A percentile compares a stretch with the other conserved stretches of the same genome.
Conservation (phyloP, 2,888 invertebrate species). For the Ametastegia equiseti region DNA sequence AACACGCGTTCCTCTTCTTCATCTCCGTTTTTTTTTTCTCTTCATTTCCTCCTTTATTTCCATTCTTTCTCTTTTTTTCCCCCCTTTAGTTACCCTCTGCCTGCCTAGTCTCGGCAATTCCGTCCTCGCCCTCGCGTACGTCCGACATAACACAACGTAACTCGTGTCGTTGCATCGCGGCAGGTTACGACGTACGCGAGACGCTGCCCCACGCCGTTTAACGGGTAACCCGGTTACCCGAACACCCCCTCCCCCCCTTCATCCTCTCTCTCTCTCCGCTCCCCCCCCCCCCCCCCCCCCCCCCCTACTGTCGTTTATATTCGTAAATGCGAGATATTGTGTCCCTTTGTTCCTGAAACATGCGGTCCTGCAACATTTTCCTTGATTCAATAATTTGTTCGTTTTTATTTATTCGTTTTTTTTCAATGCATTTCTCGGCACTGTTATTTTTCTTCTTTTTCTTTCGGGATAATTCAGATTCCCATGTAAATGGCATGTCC, state of each 20-base stretch:
- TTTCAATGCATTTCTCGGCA: no score
- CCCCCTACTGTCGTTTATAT: not conserved
- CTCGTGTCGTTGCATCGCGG: not conserved
- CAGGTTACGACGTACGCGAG: constrained; percentile 15
- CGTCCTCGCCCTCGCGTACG: not conserved
- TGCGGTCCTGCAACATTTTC: not conserved
- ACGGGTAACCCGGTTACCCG: constrained; percentile 33
- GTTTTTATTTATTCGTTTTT: not conserved
- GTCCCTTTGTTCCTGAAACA: not conserved
- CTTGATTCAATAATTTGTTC: not conserved
- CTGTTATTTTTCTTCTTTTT: no score
- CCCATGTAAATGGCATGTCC: constrained; percentile 87
- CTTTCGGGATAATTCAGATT: constrained; percentile 62
- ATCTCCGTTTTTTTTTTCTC: no score
- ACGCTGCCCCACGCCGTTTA: constrained; percentile 16
- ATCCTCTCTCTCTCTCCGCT: not conserved
- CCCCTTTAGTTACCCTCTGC: constrained; percentile 5
- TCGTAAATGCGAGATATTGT: not conserved
- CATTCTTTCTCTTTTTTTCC: no score
- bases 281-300: not conserved
- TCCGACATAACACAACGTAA: not conserved
- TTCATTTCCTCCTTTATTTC: no score
- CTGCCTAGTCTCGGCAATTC: not conserved
- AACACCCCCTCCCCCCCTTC: not conserved
- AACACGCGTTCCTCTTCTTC: no score